Evolutionary conservation across 2,113 vertebrate genomes (phyloP).

Genomic region (Daboia siamensis): DNA sequence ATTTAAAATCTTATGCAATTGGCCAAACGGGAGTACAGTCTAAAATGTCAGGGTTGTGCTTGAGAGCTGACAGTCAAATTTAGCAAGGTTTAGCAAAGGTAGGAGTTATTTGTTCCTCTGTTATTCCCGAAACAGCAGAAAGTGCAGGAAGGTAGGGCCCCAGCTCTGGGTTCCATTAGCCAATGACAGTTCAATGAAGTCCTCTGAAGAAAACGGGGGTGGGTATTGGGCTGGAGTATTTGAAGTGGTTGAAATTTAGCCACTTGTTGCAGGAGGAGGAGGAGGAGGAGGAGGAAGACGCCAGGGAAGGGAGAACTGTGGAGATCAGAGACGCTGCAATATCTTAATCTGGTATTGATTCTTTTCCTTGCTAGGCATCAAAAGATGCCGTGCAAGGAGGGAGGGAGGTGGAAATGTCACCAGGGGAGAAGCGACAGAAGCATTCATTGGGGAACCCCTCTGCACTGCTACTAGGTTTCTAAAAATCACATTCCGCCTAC

Average conservation of each 20-base stretch:
- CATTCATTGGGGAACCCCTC: neutral
- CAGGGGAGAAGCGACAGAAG: neutral
- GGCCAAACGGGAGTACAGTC: neutral
- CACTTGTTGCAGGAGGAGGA: conserved; percentile 30
- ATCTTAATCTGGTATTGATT: conserved; percentile 75
- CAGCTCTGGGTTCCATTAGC: neutral
- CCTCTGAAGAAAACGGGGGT: neutral
- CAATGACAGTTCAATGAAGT: conserved; percentile 16
- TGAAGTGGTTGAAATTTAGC: conserved; percentile 58
- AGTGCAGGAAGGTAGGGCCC: neutral
- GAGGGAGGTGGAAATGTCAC: conserved; percentile 24
- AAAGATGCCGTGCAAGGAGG: conserved; percentile 45
- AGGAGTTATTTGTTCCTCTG: neutral
- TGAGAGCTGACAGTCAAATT: neutral
- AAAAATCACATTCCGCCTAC: neutral
- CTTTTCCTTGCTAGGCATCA: conserved; percentile 72
- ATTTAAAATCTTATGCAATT: neutral
- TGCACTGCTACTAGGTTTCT: neutral
- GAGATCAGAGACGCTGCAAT: conserved; percentile 61
- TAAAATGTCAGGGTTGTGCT: neutral
- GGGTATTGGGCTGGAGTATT: conserved; percentile 13
- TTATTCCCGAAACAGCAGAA: neutral
- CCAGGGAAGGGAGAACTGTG: neutral
- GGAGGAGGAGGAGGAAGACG: neutral
- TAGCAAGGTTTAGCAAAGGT: neutral